A percentile compares a stretch with the other conserved stretches of the same genome.
Evolutionary conservation across 1,140 invertebrate species (phyloP).

Genomic region (Lycorma delicatula): DNA sequence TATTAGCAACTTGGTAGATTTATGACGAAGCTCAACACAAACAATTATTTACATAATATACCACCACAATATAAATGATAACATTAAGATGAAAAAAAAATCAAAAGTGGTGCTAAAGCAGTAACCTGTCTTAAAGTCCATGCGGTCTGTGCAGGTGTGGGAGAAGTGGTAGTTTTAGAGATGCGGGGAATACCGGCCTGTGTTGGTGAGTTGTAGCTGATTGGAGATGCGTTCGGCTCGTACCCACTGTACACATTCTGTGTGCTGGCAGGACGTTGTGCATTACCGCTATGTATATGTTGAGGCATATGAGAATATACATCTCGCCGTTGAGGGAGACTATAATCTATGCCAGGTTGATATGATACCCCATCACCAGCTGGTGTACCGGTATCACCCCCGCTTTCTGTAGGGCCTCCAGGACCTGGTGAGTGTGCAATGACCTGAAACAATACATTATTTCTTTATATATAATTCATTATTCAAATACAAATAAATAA

Average conservation of each 20-base stretch:
- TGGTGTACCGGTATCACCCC: slow-evolving; percentile 35
- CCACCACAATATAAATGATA: too few relatives aligned
- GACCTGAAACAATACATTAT: slow-evolving; percentile 34
- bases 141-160: slow-evolving; percentile 53
- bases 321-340: slow-evolving; percentile 52
- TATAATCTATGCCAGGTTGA: slow-evolving; percentile 62
- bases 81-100: too few relatives aligned
- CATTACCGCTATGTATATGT: slow-evolving; percentile 16
- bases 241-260: slow-evolving; percentile 61
- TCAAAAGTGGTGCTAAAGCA: too few relatives aligned
- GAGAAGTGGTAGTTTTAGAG: slow-evolving; percentile 56
- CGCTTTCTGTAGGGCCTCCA: too few relatives aligned
- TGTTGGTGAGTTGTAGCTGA: slow-evolving; percentile 33
- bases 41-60: too few relatives aligned
- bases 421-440: slow-evolving; percentile 39
- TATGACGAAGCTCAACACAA: too few relatives aligned
- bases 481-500: slow-evolving; percentile 5
- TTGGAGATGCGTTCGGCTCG: slow-evolving; percentile 58
- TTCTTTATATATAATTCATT: background rate
- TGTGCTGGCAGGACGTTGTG: slow-evolving; percentile 49
- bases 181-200: slow-evolving; percentile 49
- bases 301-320: slow-evolving; percentile 41
- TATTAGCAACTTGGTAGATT: too few relatives aligned
- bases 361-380: slow-evolving; percentile 22
- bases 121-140: slow-evolving; percentile 41